Evolutionary conservation across 2,888 invertebrate species (phyloP).

Genomic region (Tipula confusa): DNA sequence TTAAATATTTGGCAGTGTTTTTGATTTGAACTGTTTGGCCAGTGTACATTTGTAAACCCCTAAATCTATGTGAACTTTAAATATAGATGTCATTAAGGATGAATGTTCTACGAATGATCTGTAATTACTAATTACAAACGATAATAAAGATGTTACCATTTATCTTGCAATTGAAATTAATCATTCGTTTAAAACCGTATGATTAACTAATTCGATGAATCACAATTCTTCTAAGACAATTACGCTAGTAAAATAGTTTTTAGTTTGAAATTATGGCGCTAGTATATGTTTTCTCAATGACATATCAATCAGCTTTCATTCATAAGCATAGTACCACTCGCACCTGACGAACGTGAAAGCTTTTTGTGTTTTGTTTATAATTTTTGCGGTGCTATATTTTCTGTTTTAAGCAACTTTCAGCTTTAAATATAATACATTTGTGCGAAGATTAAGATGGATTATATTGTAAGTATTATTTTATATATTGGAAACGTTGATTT

Average conservation of each 20-base stretch:
- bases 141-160: too few species aligned
- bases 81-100: neutral
- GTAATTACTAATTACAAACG: neutral
- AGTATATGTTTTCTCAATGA: neutral
- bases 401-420: neutral
- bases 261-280: neutral
- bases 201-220: neutral
- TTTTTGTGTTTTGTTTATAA: neutral
- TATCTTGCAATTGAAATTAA: neutral
- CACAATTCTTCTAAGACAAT: neutral
- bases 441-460: neutral
- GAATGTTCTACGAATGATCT: neutral
- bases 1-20: neutral
- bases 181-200: neutral
- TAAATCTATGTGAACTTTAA: too few species aligned
- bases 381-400: neutral
- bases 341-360: neutral
- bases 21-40: too few species aligned
- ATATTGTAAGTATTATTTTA: neutral
- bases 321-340: neutral
- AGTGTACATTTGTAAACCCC: too few species aligned
- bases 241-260: neutral
- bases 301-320: neutral
- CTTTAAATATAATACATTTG: neutral
- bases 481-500: neutral